Evolutionary conservation across 2,113 vertebrate species (phyloP).

Genomic region (Canis aureus): DNA sequence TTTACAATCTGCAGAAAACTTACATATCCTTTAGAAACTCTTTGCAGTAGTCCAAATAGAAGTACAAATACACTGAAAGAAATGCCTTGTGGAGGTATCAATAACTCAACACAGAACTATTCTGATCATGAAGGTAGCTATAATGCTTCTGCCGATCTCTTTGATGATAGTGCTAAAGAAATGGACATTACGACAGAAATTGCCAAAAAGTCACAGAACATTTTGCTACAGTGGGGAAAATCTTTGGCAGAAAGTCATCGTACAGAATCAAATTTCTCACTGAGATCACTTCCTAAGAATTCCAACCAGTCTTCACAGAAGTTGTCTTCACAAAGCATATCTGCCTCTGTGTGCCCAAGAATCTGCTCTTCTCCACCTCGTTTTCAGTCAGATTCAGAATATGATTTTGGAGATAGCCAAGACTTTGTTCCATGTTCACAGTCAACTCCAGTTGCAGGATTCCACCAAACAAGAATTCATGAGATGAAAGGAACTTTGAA

Average conservation of each 20-base stretch:
- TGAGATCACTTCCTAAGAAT: slow-evolving; percentile 59
- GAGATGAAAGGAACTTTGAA: slow-evolving; percentile 61
- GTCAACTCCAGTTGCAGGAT: slow-evolving; percentile 89
- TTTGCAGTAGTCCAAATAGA: not conserved
- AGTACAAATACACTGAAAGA: slow-evolving; percentile 68
- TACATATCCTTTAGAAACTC: slow-evolving; percentile 60
- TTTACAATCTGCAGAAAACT: slow-evolving; percentile 46
- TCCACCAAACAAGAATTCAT: slow-evolving; percentile 56
- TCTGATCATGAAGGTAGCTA: slow-evolving; percentile 81
- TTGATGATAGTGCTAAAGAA: slow-evolving; percentile 83
- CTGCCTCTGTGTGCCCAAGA: slow-evolving; percentile 16
- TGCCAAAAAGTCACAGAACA: slow-evolving; percentile 63
- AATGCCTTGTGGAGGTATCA: slow-evolving; percentile 27
- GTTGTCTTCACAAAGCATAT: not conserved
- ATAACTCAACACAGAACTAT: slow-evolving; percentile 50
- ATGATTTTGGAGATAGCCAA: slow-evolving; percentile 61
- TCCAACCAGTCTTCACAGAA: slow-evolving; percentile 46
- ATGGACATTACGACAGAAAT: slow-evolving; percentile 66
- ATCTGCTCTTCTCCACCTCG: slow-evolving; percentile 62
- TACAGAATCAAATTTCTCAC: slow-evolving; percentile 34
- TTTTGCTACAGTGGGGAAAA: slow-evolving; percentile 56
- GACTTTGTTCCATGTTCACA: slow-evolving; percentile 89
- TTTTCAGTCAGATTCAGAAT: slow-evolving; percentile 71
- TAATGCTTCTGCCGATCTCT: slow-evolving; percentile 91
- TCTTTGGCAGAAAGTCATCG: slow-evolving; percentile 64